Percentiles rank a stretch among this genome's conserved stretches.
Evolutionary conservation across 1,140 invertebrate species (phyloP).

Genomic region (Conus betulinus): DNA sequence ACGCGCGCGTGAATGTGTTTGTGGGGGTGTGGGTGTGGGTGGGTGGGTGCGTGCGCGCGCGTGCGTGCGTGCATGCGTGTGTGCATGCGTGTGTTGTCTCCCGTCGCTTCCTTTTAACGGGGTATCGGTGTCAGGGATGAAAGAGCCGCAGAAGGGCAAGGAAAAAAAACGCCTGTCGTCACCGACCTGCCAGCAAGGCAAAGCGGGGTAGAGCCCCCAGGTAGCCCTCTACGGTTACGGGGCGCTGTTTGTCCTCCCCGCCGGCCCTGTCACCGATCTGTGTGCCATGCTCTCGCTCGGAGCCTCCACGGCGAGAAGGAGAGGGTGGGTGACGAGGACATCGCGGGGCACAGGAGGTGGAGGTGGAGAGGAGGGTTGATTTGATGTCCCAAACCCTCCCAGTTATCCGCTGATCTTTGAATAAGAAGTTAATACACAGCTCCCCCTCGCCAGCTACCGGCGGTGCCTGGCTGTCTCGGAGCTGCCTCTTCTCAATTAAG

Average conservation of each 20-base stretch:
- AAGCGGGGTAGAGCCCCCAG: background rate
- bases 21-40: too few relatives aligned
- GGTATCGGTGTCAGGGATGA: too few relatives aligned
- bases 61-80: too few relatives aligned
- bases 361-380: background rate
- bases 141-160: too few relatives aligned
- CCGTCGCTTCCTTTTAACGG: background rate
- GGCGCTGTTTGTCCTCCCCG: background rate
- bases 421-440: constrained; percentile 33
- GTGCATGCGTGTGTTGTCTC: background rate
- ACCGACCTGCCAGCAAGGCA: background rate
- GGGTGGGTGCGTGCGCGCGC: too few relatives aligned
- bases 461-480: constrained; percentile 34
- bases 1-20: too few relatives aligned
- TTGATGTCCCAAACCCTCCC: constrained; percentile 27
- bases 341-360: background rate
- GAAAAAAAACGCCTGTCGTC: background rate
- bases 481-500: constrained; percentile 17
- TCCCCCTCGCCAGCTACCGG: background rate
- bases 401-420: constrained; percentile 36
- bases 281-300: background rate
- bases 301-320: background rate
- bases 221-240: background rate
- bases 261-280: background rate
- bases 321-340: background rate